phyloP scores from a whole-genome alignment of 2,797 vertebrate species.

The Microchirus variegatus region DNA sequence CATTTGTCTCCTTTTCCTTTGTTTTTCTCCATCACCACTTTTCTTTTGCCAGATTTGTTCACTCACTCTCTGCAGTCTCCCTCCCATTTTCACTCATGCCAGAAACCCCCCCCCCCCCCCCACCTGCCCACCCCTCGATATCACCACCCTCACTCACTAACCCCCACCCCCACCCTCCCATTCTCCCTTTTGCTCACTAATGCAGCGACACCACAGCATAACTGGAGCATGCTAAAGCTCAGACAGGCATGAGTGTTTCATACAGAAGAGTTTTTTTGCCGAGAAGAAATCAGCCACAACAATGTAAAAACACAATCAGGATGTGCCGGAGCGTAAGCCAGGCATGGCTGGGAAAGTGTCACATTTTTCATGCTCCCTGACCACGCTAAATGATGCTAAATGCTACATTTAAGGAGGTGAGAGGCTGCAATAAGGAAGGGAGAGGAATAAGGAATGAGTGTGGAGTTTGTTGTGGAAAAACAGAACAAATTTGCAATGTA shows the following conservation, averaged over 20 bases:
- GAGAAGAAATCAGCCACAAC: slow-evolving; percentile 80
- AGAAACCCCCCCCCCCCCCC: slow-evolving; percentile 30
- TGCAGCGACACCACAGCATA: slow-evolving; percentile 79
- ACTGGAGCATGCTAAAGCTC: slow-evolving; percentile 87
- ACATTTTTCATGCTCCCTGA: slow-evolving; percentile 85
- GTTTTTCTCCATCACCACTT: slow-evolving; percentile 37
- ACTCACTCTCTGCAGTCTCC: slow-evolving; percentile 68
- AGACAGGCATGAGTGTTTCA: slow-evolving; percentile 86
- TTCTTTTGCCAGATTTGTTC: slow-evolving; percentile 57
- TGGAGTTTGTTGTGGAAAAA: slow-evolving; percentile 37
- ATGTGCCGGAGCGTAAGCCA: slow-evolving; percentile 75
- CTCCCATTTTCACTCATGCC: slow-evolving; percentile 64
- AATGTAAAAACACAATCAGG: slow-evolving; percentile 81
- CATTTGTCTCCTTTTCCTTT: slow-evolving; percentile 32
- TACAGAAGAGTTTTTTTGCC: slow-evolving; percentile 79
- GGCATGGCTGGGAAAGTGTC: slow-evolving; percentile 81
- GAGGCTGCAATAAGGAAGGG: slow-evolving; percentile 53
- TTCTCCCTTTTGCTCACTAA: slow-evolving; percentile 59
- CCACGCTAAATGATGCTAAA: slow-evolving; percentile 84
- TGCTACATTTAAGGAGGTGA: slow-evolving; percentile 77
- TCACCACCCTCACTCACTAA: neutral
- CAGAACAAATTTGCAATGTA: slow-evolving; percentile 39
- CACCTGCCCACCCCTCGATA: too few relatives aligned
- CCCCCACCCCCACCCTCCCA: neutral
- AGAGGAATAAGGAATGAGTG: slow-evolving; percentile 13